Percentiles rank a stretch among this genome's conserved stretches.
These are phyloP conservation scores for Maniola hyperantus DNA, from an alignment of 2,888 invertebrate genomes.

Conservation along the genomic window DNA sequence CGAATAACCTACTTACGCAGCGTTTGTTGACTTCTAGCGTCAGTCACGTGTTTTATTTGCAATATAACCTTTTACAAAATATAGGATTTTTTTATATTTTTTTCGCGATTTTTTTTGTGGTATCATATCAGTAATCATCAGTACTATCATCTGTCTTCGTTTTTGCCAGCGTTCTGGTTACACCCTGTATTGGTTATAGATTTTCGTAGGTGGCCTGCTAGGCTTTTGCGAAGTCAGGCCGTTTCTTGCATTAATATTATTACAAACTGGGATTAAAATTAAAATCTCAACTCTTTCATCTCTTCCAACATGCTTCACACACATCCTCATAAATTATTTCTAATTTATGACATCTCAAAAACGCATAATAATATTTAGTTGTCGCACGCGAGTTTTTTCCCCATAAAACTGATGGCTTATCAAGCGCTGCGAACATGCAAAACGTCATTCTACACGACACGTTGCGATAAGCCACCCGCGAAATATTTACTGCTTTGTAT, in stretches of 20 bases:
- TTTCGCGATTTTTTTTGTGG: too few species aligned
- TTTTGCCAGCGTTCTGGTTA: too few species aligned
- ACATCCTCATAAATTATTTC: slow-evolving; percentile 5
- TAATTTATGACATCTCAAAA: neutral
- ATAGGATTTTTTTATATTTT: too few species aligned
- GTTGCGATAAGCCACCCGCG: neutral
- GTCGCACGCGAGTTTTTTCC: slow-evolving; percentile 31
- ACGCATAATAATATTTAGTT: slow-evolving; percentile 21
- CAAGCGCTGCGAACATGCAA: slow-evolving; percentile 24
- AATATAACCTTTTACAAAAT: too few species aligned
- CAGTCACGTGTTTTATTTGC: too few species aligned
- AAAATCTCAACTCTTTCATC: neutral
- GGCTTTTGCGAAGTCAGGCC: neutral
- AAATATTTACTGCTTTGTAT: slow-evolving; percentile 17
- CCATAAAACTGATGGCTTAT: slow-evolving; percentile 32
- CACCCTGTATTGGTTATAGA: neutral
- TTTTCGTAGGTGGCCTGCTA: neutral
- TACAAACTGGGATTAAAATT: neutral
- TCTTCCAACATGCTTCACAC: neutral
- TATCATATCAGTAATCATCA: too few species aligned
- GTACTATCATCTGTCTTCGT: too few species aligned
- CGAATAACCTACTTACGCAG: too few species aligned
- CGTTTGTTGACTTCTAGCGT: too few species aligned
- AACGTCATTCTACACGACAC: slow-evolving; percentile 13
- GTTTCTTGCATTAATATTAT: too few species aligned